phyloP scores from a whole-genome alignment of 2,113 vertebrate species.

The Penelope pileata region DNA sequence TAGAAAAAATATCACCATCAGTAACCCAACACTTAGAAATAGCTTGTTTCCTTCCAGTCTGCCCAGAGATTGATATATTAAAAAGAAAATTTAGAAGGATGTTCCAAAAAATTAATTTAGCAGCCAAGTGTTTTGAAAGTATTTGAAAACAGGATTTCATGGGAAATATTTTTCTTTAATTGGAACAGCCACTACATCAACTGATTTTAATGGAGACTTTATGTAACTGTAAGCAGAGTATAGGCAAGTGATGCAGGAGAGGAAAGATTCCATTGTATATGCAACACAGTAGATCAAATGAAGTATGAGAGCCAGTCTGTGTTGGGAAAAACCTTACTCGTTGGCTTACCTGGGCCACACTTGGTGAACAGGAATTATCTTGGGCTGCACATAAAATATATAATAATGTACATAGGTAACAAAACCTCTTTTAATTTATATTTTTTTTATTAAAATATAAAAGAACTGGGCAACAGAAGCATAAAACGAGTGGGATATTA shows the following conservation, averaged over 20 bases:
- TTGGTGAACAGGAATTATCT: neutral
- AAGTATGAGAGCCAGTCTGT: accelerated
- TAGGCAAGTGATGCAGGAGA: neutral
- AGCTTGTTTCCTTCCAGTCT: neutral
- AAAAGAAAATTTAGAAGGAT: neutral
- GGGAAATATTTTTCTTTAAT: neutral
- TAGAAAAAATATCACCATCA: neutral
- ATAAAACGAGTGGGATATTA: neutral
- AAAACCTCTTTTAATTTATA: no score
- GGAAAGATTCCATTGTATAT: neutral
- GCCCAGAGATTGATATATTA: neutral
- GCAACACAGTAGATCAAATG: neutral
- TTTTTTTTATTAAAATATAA: neutral
- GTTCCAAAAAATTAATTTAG: neutral
- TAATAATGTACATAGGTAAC: neutral
- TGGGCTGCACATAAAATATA: neutral
- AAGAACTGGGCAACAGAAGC: neutral
- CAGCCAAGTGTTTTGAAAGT: neutral
- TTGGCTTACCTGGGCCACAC: neutral
- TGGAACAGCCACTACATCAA: neutral
- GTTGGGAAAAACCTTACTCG: neutral
- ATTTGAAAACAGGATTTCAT: neutral
- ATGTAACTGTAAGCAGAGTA: neutral
- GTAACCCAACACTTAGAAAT: neutral
- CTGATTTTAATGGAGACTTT: neutral